Evolutionary conservation across 2,888 invertebrate species (phyloP), one percentile per base, ranked within the genome.

Genomic region (Philonicus albiceps): DNA sequence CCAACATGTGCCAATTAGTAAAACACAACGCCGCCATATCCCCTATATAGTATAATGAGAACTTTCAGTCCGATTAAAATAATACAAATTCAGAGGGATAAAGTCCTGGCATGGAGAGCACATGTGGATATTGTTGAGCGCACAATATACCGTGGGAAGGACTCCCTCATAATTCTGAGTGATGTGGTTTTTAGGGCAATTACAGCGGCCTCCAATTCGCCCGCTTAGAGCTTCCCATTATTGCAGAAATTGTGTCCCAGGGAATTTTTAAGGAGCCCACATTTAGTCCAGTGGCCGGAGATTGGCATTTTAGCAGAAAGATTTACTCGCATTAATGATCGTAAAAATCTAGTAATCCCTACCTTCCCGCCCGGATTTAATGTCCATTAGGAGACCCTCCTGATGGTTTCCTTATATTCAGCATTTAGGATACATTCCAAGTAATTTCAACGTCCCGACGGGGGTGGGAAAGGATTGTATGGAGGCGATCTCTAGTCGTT

Each of bases 371-470:
- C 53, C 49, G 53, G 55, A 81, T 55, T 53, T 81, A 53, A 55
- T 81, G 81, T 81, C 81, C 55, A 49, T 81, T 81, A 81, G 81
- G 81, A 81, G n/a, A 81, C 30, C 16, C 27, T 30, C 81, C 53
- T 19, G 27, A 55, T 81, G 55, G 30, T 31, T 53, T 53, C 81
- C 53, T 53, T 81, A 55, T 53, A 81, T 81, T 78, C 81, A 53
- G 53, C 81, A 81, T 30, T 81, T 49, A 30, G 81, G 31, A 81
- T 43, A 43, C 40, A 40, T 78, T 78, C 78, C 40, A 78, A 40
- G 78, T 78, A 40, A 78, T 40, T 78, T 78, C 40, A 37, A 76
- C 19, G 22, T 40, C 22, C 55, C 22, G 22, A 7, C 16, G 6
- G 64, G 64, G 11, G 7, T 75, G 75, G 30, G 75, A 34, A 75